These are phyloP conservation scores for Dasyornis broadbenti DNA, from an alignment of 2,113 vertebrate species.

Conservation along the genomic window DNA sequence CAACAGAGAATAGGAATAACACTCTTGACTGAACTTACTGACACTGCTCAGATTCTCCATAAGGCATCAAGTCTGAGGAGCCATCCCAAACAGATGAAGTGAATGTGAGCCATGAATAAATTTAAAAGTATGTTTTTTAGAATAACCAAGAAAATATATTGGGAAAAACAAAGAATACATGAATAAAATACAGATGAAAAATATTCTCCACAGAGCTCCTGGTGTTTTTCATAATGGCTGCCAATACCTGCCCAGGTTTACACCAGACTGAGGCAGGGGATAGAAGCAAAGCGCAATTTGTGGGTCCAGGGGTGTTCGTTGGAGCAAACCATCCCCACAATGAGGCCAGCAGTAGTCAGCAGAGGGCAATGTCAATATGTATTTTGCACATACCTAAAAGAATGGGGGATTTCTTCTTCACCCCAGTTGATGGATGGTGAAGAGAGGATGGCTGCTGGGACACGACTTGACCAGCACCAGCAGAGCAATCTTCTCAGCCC, in stretches of 20 bases:
- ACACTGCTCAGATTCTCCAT: not conserved
- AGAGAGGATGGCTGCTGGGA: not conserved
- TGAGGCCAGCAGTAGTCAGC: not conserved
- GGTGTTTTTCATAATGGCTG: rapidly evolving
- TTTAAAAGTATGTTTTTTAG: not conserved
- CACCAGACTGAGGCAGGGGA: not conserved
- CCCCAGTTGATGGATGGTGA: rapidly evolving
- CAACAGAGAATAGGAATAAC: not conserved
- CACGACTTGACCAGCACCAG: not conserved
- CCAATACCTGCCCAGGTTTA: not conserved
- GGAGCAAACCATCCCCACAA: rapidly evolving
- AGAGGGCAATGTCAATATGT: not conserved
- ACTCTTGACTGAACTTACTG: not conserved
- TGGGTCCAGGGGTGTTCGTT: not conserved
- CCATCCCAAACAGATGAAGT: not conserved
- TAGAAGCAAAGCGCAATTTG: not conserved
- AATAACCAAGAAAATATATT: not conserved
- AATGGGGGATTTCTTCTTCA: not conserved
- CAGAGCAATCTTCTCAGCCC: not conserved
- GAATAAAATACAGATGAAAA: not conserved
- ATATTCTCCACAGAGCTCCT: not conserved
- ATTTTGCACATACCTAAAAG: not conserved
- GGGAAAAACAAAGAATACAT: too few species aligned
- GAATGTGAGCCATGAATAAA: not conserved
- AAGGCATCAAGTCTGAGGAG: not conserved